A percentile compares a stretch with the other conserved stretches of the same genome.
Evolutionary conservation across 2,888 invertebrate genomes (phyloP).

Genomic region (Melanophora roralis): DNA sequence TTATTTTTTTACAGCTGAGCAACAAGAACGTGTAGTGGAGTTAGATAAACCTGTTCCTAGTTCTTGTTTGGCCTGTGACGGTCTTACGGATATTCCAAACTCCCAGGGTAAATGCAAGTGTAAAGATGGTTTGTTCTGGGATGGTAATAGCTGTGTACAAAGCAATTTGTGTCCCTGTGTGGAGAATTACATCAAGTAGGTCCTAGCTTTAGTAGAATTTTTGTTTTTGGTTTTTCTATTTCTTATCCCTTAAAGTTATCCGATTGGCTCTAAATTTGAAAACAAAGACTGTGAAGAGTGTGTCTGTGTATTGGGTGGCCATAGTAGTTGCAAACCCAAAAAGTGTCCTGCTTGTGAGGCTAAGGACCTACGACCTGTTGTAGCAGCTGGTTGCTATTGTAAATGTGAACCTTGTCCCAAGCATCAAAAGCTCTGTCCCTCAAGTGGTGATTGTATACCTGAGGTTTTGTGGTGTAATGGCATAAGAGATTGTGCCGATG

Average conservation of each 20-base stretch:
- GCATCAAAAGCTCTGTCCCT: conserved; percentile 84
- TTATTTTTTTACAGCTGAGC: conserved; percentile 64
- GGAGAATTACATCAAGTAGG: conserved; percentile 82
- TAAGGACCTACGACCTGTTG: conserved; percentile 79
- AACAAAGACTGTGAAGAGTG: conserved; percentile 88
- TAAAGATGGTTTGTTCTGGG: conserved; percentile 81
- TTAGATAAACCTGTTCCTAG: conserved; percentile 52
- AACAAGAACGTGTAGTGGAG: conserved; percentile 65
- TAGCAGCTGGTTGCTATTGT: conserved; percentile 85
- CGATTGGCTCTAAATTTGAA: conserved; percentile 84
- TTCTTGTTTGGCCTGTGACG: conserved; percentile 80
- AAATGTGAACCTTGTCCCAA: conserved; percentile 84
- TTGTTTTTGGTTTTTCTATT: not conserved
- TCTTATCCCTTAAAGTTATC: conserved; percentile 80
- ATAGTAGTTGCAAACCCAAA: conserved; percentile 83
- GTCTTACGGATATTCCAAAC: conserved; percentile 57
- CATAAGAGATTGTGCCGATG: conserved; percentile 88
- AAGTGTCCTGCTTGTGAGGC: conserved; percentile 82
- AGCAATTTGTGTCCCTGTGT: conserved; percentile 88
- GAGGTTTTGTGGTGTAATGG: conserved; percentile 88
- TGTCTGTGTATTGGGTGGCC: conserved; percentile 86
- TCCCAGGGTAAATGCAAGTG: conserved; percentile 78
- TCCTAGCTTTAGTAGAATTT: conserved; percentile 54
- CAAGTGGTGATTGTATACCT: conserved; percentile 85
- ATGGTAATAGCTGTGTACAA: conserved; percentile 85